Base-by-base conservation (phyloP, 2,888 invertebrate genomes). In the Amiota communis region DNA sequence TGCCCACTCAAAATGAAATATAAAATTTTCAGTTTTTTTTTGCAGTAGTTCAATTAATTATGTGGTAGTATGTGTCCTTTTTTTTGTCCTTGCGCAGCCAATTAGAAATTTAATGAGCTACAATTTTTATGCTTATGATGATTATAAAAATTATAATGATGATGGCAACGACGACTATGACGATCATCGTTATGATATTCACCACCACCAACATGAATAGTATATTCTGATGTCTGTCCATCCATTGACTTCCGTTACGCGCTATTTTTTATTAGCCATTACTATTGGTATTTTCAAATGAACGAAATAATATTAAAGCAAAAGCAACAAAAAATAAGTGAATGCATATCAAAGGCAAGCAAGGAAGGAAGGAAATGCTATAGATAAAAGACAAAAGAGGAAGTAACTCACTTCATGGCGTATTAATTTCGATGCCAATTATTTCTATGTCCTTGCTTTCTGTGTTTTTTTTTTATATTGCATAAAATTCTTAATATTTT, bases 371-470 rank as follows among this genome's bases (percentile, higher is more conserved):
- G 53, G 53, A 53, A 53, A 53, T n/a, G 12, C 53, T n/a, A 53
- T 53, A n/a, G 53, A 12, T 12, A 53, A 12, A 12, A n/a, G 12
- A 53, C 12, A 53, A 36, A 9, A 17, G 59, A 12, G 59, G 17
- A 15, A 12, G 15, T 17, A 20, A 20, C 20, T 59, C 12, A 8
- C 20, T 59, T 59, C 59, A 59, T 17, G 59, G 17, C 12, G 11
- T 59, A 59, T 59, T 59, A 59, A 59, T 59, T 59, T 59, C 20
- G 53, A 15, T 53, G 53, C 53, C 53, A 53, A 53, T 53, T 53
- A 53, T 53, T 53, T 53, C 15, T 53, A 15, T 8, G 53, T 59
- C 20, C n/a, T 12, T 53, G 11, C 20, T 17, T 59, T 59, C 11
- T 59, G 20, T 59, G 23, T 59, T 20, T 59, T 17, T 6, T 8